Conservation (phyloP, 2,113 vertebrate genomes). For the Peromyscus maniculatus region DNA sequence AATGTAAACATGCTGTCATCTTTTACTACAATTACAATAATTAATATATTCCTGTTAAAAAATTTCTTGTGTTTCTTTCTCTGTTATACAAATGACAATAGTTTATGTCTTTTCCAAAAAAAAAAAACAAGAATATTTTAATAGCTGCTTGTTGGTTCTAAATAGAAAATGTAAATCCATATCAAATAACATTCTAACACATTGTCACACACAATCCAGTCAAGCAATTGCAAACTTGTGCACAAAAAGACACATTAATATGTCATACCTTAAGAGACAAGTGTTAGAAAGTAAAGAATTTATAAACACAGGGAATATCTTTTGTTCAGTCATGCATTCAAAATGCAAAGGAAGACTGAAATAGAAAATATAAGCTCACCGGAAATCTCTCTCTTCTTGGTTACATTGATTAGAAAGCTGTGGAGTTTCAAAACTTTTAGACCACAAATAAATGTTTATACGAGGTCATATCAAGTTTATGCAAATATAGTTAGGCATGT, state of each 20-base stretch:
- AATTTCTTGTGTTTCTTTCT: not conserved
- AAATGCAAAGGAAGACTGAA: not conserved
- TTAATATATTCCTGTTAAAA: not conserved
- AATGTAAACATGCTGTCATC: not conserved
- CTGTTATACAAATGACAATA: not conserved
- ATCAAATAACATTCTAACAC: not conserved
- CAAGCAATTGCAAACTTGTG: not conserved
- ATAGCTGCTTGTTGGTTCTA: not conserved
- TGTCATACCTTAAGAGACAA: not conserved
- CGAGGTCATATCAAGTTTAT: not conserved
- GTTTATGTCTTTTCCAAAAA: not conserved
- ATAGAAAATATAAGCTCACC: not conserved
- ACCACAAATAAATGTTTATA: not conserved
- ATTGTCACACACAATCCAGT: accelerated
- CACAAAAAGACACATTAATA: not conserved
- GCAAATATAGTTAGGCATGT: not conserved
- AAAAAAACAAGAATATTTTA: not conserved
- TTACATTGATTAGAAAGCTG: not conserved
- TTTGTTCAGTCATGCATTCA: not conserved
- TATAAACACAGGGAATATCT: not conserved
- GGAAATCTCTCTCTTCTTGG: not conserved
- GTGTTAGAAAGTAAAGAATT: not conserved
- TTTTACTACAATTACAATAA: not conserved
- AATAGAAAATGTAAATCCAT: not conserved
- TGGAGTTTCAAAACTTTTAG: not conserved